phyloP scores from a whole-genome alignment of 2,113 vertebrate genomes.

The Gadus chalcogrammus region DNA sequence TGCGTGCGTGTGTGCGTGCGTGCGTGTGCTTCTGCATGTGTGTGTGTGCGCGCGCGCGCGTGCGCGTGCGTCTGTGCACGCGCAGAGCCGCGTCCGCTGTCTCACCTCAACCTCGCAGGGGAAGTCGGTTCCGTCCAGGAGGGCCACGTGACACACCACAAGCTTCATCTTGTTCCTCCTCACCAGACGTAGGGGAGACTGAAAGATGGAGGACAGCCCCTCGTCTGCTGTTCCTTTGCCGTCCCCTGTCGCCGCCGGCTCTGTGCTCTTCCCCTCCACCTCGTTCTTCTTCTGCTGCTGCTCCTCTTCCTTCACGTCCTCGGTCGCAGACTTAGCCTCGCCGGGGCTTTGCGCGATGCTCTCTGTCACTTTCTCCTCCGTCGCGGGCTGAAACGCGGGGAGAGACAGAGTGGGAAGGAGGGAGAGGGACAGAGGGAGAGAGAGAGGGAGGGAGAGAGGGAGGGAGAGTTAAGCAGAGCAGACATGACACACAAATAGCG shows the following conservation, averaged over 20 bases:
- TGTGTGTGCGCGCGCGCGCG: not conserved
- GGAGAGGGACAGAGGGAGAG: not conserved
- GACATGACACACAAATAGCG: too few species aligned
- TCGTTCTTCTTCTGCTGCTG: conserved; percentile 70
- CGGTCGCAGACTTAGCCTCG: conserved; percentile 57
- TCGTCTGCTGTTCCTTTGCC: conserved; percentile 63
- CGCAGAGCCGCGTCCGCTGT: too few species aligned
- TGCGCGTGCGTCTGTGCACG: not conserved
- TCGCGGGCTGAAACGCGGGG: conserved; percentile 66
- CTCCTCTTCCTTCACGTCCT: conserved; percentile 61
- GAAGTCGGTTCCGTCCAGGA: conserved; percentile 87
- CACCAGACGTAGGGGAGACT: conserved; percentile 73
- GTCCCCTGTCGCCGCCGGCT: conserved; percentile 42
- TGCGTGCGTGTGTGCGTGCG: not conserved
- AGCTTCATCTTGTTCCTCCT: conserved; percentile 86
- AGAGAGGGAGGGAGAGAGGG: not conserved
- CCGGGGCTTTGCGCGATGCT: conserved; percentile 61
- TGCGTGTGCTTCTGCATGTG: not conserved
- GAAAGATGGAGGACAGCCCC: conserved; percentile 69
- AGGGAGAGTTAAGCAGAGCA: too few species aligned
- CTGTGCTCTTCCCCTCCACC: conserved; percentile 42
- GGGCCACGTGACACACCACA: conserved; percentile 82
- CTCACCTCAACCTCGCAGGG: conserved; percentile 92
- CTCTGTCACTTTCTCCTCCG: conserved; percentile 75
- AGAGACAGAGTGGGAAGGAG: not conserved